Evolutionary conservation across 1,140 invertebrate species (phyloP).

Genomic region (Trachelipus rathkii): DNA sequence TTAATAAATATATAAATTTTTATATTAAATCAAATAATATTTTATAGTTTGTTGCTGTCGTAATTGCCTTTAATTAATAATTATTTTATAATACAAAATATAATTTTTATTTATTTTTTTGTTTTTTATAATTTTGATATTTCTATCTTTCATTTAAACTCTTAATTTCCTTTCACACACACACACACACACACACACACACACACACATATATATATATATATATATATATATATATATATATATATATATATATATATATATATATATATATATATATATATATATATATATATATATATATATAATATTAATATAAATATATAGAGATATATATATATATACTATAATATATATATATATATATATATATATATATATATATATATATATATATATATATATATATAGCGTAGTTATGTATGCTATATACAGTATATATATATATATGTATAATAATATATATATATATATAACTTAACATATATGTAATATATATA

Average conservation of each 20-base stretch:
- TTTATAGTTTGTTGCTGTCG: too few species aligned
- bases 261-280: conserved; percentile 20
- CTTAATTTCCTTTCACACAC: too few species aligned
- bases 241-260: conserved; percentile 1
- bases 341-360: conserved; percentile 18
- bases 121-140: too few species aligned
- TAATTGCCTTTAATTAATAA: too few species aligned
- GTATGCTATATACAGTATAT: conserved; percentile 1
- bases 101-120: too few species aligned
- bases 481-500: background rate
- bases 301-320: conserved; percentile 16
- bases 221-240: background rate
- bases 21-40: too few species aligned
- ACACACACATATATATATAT: conserved; percentile 2
- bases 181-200: conserved; percentile 16
- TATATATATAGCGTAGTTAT: conserved; percentile 11
- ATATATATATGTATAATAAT: background rate
- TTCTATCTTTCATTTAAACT: too few species aligned
- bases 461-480: conserved; percentile 12
- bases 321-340: conserved; percentile 20
- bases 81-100: too few species aligned
- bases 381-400: conserved; percentile 21
- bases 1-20: too few species aligned
- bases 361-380: conserved; percentile 24
- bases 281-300: conserved; percentile 21